Base-by-base conservation (phyloP, 2,113 vertebrate genomes). In the Anolis carolinensis region DNA sequence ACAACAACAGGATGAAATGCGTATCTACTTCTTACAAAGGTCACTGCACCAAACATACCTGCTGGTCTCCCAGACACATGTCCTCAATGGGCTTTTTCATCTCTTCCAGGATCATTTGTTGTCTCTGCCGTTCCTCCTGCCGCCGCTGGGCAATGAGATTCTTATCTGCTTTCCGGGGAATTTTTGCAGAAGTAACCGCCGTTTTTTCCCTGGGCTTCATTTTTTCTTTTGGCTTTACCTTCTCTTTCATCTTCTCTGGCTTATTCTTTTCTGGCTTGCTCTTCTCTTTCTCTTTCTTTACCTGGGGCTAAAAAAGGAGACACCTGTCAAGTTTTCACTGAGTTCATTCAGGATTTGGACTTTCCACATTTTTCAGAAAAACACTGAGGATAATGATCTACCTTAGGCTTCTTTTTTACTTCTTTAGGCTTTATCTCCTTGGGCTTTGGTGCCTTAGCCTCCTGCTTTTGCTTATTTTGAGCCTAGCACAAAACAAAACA, bases 71-170 rank as follows among this genome's bases (percentile, higher is more conserved):
- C 77, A 99, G 95, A 93, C 98, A 99, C 98, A 99, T 99, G 89
- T 99, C 98, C 93, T 99, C 98, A 0, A 97, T 96, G 72, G 98
- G 98, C 85, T 98, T 99, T 96, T 98, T 99, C 94, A 99, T 96
- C 93, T 99, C 98, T 71, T 99, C 98, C 79, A 98, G 91, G 71
- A 99, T 98, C 84, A 97, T 92, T 95, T 98, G 98, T 90, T 98
- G 98, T 85, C 97, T 96, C 92, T 95, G 97, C n/a, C 97, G 96
- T 82, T 99, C 98, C 94, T 98, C 97, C 90, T 97, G 90, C 8
- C 98, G 97, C 76, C 96, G 97, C 95, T 98, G 98, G 25, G 97
- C 95, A 86, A 97, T 93, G 1, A 92, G 91, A 7, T 96, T 96
- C 91, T 97, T 97, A 10, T 98, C 98, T 0, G 92, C 91, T 91